Evolutionary conservation across 1,140 invertebrate species (phyloP), one percentile per base, ranked within the genome.

Genomic region (Ceratina australensis): DNA sequence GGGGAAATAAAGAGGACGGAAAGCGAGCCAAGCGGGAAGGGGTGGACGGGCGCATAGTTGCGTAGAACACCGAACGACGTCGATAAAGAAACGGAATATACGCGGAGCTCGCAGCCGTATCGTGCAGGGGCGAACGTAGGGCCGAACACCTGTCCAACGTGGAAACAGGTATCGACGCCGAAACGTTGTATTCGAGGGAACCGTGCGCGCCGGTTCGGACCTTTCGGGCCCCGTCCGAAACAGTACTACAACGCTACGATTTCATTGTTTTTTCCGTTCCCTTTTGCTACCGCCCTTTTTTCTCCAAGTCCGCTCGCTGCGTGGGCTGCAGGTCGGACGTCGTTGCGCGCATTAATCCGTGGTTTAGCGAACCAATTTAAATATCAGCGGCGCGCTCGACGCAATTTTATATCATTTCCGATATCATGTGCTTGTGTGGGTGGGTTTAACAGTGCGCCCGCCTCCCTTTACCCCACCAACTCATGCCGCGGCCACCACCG

Each of bases 331-430:
- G n/a, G 28, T 84, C 72, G 83, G 79, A 79, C 84, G 86, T 86
- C 79, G 85, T 87, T 84, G 87, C 84, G 89, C 85, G 89, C 90
- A 92, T 92, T 91, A 92, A 92, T 91, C 90, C 89, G 91, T 91
- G 89, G 89, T 92, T 92, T 92, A 92, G 90, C 90, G 89, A 90
- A 92, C 90, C 91, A 92, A 92, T 92, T 92, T 92, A 92, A 92
- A 91, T 92, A 92, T 92, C 90, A 91, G 90, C 90, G 87, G 89
- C 90, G 89, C 86, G 89, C 88, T 92, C 86, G 86, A 92, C 90
- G 91, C 92, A 92, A 92, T 92, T 92, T 92, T 92, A 91, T 92
- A 92, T 92, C 89, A 92, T 92, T 92, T 92, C 90, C 91, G 91
- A 92, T 92, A 91, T 89, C 88, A 87, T 86, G 86, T 85, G 80